phyloP scores from a whole-genome alignment of 2,888 invertebrate genomes.

The Lissonota sp. region DNA sequence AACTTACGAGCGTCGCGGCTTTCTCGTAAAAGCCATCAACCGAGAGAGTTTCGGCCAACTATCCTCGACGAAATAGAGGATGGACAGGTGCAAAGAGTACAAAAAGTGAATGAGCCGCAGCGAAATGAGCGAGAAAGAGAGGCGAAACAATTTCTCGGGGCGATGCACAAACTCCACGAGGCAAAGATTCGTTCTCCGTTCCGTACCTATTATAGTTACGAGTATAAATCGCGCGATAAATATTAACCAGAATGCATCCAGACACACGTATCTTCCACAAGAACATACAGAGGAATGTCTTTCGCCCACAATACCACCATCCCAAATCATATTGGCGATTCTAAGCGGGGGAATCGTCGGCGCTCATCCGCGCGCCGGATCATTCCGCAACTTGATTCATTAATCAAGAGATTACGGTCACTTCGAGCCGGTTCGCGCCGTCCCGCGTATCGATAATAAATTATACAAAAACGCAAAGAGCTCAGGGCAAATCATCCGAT shows the following conservation, averaged over 20 bases:
- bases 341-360: conserved; percentile 12
- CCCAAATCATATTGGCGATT: conserved; percentile 40
- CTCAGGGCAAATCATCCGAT: conserved; percentile 48
- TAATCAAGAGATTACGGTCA: conserved; percentile 61
- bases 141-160: conserved; percentile 43
- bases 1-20: not conserved
- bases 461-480: conserved; percentile 35
- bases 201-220: conserved; percentile 59
- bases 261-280: not conserved
- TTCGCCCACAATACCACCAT: conserved; percentile 10
- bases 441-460: conserved; percentile 36
- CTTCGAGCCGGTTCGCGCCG: conserved; percentile 14
- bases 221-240: conserved; percentile 62
- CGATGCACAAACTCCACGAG: conserved; percentile 19
- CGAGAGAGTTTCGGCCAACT: conserved; percentile 26
- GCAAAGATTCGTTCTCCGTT: conserved; percentile 8
- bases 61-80: conserved; percentile 59
- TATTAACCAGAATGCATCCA: conserved; percentile 50
- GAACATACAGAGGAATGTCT: conserved; percentile 2
- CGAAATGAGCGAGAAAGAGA: conserved; percentile 33
- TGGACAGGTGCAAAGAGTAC: conserved; percentile 63
- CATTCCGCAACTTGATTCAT: conserved; percentile 42
- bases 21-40: conserved; percentile 52
- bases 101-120: conserved; percentile 56
- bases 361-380: not conserved